Evolutionary conservation across 1,140 invertebrate species (phyloP), one percentile per base, ranked within the genome.

Genomic region (Drosophila bocki): DNA sequence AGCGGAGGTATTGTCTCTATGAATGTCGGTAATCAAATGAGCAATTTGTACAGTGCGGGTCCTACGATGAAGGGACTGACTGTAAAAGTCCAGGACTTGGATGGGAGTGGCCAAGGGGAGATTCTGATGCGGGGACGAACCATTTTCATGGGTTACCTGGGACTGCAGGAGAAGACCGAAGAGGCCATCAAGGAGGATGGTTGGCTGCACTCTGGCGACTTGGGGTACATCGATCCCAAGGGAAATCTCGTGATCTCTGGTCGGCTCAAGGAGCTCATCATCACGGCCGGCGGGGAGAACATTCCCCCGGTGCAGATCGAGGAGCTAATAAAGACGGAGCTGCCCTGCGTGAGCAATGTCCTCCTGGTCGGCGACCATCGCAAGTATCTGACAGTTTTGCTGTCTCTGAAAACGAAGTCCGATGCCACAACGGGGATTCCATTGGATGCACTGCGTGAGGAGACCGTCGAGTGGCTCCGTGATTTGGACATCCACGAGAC

Each of bases 251-350:
- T 95, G 57, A 96, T 98, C 54, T 98, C 97, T 13, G 97, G 97
- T 42, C 94, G 97, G 82, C 95, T 96, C 29, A 97, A 97, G 94
- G 97, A 98, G 91, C 78, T 99, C 3, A 94, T 99, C 5, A 98
- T 98, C 64, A 99, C 98, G 6, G 97, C 97, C 44, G 98, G 98
- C n/a, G 98, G 98, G 22, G 98, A 99, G 94, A 99, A 99, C 92
- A 94, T 99, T 69, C 95, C 98, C 12, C 97, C 98, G 6, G 95
- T 97, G 32, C 94, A 95, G n/a, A 97, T 98, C 65, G 98, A 99
- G 93, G 96, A 98, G 67, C 93, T 94, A 32, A 94, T 99, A 3
- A 96, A 97, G 81, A 92, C 94, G 1, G 95, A 97, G 91, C 93
- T 98, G 48, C 95, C 96, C 13, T 94, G 94, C 64, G 91, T 99